Percentiles rank a stretch among this genome's conserved stretches.
Conservation (phyloP, 2,797 vertebrate species). For the Gorsachius magnificus region DNA sequence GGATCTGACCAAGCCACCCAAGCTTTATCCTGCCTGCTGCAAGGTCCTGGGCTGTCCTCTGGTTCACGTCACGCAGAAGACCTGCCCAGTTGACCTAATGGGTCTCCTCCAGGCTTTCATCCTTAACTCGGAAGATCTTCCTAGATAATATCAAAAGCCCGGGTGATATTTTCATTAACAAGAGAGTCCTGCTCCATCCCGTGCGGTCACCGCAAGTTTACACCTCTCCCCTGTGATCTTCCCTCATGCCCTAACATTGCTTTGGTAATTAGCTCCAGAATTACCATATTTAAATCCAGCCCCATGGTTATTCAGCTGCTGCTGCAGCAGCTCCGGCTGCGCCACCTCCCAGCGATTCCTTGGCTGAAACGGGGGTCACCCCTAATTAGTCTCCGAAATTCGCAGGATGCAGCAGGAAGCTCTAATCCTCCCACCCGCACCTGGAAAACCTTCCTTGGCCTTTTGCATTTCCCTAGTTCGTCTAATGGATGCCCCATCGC, state of each 20-base stretch:
- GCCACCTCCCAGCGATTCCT: neutral
- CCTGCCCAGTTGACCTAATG: neutral
- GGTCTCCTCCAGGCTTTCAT: neutral
- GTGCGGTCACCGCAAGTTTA: neutral
- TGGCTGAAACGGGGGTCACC: rapidly evolving
- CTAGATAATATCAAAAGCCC: neutral
- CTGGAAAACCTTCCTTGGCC: neutral
- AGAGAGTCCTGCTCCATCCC: neutral
- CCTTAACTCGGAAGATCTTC: neutral
- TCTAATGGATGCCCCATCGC: neutral
- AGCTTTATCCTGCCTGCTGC: neutral
- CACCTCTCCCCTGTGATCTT: neutral
- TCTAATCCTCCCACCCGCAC: neutral
- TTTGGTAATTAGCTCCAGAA: constrained; percentile 11
- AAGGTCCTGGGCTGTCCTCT: neutral
- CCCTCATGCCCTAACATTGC: neutral
- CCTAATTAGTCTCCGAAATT: neutral
- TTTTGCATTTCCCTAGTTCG: neutral
- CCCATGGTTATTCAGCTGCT: neutral
- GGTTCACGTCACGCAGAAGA: neutral
- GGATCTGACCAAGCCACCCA: neutral
- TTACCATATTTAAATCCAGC: constrained; percentile 1
- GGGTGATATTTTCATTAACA: neutral
- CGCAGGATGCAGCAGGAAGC: neutral
- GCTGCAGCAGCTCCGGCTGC: neutral